These are phyloP conservation scores for Asbolus verrucosus DNA, from an alignment of 1,140 invertebrate genomes.

Conservation along the genomic window DNA sequence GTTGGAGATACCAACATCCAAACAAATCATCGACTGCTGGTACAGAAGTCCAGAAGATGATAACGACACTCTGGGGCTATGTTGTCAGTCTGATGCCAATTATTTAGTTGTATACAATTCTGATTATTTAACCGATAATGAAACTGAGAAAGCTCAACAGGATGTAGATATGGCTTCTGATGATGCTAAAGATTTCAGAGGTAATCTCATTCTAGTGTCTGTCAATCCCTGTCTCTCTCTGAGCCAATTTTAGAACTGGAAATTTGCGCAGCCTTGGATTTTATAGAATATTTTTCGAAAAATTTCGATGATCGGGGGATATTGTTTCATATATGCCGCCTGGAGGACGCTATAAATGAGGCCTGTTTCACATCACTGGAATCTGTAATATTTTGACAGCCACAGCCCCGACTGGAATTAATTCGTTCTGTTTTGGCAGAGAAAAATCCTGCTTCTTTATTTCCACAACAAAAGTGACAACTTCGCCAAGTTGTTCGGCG, in stretches of 20 bases:
- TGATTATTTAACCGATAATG: constrained; percentile 9
- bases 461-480: constrained; percentile 52
- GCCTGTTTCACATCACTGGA: constrained; percentile 45
- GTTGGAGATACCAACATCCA: constrained; percentile 31
- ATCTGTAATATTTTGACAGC: constrained; percentile 34
- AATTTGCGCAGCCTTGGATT: constrained; percentile 11
- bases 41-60: constrained; percentile 29
- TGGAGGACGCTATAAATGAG: constrained; percentile 46
- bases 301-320: constrained; percentile 33
- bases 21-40: constrained; percentile 48
- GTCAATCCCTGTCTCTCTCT: not conserved
- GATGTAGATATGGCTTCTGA: constrained; percentile 29
- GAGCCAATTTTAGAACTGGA: not conserved
- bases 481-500: constrained; percentile 50
- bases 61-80: constrained; percentile 38
- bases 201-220: constrained; percentile 16
- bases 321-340: constrained; percentile 34
- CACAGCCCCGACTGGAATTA: not conserved
- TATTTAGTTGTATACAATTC: constrained; percentile 11
- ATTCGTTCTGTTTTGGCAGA: constrained; percentile 45
- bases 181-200: constrained; percentile 37
- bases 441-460: constrained; percentile 53
- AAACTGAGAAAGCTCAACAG: not conserved
- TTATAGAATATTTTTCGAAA: constrained; percentile 24
- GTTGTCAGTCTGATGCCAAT: constrained; percentile 9